Conservation (phyloP, 2,113 vertebrate species). For the Corydoras sp. region DNA sequence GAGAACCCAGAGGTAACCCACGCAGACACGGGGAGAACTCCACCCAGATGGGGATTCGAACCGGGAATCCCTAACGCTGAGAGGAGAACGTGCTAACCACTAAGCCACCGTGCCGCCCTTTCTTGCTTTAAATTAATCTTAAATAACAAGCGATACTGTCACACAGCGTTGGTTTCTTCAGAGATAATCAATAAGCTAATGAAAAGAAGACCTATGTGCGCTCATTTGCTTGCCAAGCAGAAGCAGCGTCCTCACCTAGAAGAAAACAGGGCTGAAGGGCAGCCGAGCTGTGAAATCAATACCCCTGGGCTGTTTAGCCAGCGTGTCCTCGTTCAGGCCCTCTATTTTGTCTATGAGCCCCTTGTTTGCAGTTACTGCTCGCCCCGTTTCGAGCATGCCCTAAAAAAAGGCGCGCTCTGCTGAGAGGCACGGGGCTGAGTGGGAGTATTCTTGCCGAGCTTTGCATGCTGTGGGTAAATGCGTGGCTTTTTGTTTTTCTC, state of each 20-base stretch:
- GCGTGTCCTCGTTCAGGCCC: slow-evolving; percentile 24
- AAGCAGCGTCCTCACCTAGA: slow-evolving; percentile 28
- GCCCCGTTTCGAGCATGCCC: slow-evolving; percentile 22
- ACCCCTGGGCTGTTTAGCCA: slow-evolving; percentile 38
- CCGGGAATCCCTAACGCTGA: too few relatives aligned
- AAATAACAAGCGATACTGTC: slow-evolving; percentile 22
- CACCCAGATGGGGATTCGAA: too few relatives aligned
- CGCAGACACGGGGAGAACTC: too few relatives aligned
- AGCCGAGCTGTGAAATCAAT: slow-evolving; percentile 47
- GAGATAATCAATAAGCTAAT: slow-evolving; percentile 37
- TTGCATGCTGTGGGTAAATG: slow-evolving; percentile 23
- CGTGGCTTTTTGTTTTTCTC: slow-evolving; percentile 30
- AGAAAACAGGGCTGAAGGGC: slow-evolving; percentile 47
- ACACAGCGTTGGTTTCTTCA: slow-evolving; percentile 21
- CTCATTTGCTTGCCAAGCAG: slow-evolving; percentile 7
- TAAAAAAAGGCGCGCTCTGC: slow-evolving; percentile 30
- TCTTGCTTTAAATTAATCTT: slow-evolving; percentile 31
- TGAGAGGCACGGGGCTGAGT: slow-evolving; percentile 11
- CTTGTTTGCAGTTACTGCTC: slow-evolving; percentile 39
- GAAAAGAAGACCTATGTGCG: slow-evolving; percentile 32
- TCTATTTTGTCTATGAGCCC: slow-evolving; percentile 20
- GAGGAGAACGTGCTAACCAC: too few relatives aligned
- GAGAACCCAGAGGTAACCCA: too few relatives aligned
- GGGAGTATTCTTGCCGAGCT: slow-evolving; percentile 27
- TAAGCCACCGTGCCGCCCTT: too few relatives aligned